Evolutionary conservation across 2,113 vertebrate species (phyloP).

Genomic region (Danionella cerebrum): DNA sequence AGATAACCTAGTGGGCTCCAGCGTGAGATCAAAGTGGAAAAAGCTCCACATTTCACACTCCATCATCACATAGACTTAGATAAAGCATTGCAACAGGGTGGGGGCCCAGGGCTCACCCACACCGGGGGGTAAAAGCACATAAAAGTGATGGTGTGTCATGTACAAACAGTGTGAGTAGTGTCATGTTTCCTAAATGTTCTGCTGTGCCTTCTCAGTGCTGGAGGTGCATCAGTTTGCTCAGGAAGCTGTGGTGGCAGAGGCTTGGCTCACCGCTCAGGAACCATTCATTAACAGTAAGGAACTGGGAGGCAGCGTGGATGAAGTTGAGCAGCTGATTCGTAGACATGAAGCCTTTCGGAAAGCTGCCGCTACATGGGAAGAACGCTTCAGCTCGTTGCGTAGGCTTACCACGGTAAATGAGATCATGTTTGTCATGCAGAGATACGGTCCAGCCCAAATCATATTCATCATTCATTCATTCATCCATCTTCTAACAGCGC

Average conservation of each 20-base stretch:
- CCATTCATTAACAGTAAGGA: slow-evolving; percentile 80
- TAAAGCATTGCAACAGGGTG: no score
- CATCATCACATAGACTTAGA: no score
- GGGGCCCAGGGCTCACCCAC: no score
- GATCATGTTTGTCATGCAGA: no score
- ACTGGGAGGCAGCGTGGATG: slow-evolving; percentile 85
- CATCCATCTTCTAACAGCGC: no score
- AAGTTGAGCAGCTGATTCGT: slow-evolving; percentile 93
- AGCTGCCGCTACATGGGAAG: slow-evolving; percentile 86
- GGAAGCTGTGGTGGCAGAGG: slow-evolving; percentile 88
- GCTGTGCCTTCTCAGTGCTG: slow-evolving; percentile 65
- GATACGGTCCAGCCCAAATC: no score
- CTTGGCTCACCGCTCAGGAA: slow-evolving; percentile 89
- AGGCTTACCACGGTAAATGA: slow-evolving; percentile 79
- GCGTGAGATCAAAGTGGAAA: no score
- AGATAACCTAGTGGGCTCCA: no score
- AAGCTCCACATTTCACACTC: no score
- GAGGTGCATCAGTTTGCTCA: slow-evolving; percentile 95
- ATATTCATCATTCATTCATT: no score
- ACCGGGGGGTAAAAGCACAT: no score
- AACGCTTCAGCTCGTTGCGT: slow-evolving; percentile 85
- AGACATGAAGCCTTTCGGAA: slow-evolving; percentile 89
- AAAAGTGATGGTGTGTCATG: no score
- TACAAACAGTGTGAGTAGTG: not conserved
- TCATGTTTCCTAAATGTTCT: not conserved